Conservation (phyloP, 2,113 vertebrate species). For the Albula glossodonta region DNA sequence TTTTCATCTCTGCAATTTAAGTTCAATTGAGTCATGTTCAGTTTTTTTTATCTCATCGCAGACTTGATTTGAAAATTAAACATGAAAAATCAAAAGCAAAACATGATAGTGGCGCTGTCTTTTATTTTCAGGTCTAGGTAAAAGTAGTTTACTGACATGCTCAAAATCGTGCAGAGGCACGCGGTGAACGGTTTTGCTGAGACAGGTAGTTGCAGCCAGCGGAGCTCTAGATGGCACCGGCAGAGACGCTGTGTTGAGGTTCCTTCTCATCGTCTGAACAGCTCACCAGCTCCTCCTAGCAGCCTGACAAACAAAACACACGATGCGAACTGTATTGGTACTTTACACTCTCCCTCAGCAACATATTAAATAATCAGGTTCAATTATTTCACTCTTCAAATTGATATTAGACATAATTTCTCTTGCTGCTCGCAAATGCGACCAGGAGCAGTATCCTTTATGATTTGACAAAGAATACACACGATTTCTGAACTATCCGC, state of each 20-base stretch:
- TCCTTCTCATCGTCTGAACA: neutral
- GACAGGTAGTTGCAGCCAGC: slow-evolving; percentile 30
- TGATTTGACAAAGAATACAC: slow-evolving; percentile 22
- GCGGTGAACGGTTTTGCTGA: slow-evolving; percentile 19
- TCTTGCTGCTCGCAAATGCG: slow-evolving; percentile 22
- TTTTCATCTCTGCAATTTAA: too few relatives aligned
- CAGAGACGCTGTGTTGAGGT: neutral
- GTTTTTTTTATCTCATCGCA: too few relatives aligned
- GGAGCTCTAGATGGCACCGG: slow-evolving; percentile 18
- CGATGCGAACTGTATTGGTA: neutral
- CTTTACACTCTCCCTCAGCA: neutral
- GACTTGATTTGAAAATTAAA: too few relatives aligned
- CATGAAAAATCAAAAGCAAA: too few relatives aligned
- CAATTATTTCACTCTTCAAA: slow-evolving; percentile 40
- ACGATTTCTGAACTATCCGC: too few relatives aligned
- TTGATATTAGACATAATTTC: neutral
- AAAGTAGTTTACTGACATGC: too few relatives aligned
- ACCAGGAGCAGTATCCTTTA: slow-evolving; percentile 39
- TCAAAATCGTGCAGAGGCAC: neutral
- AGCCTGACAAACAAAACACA: slow-evolving; percentile 9
- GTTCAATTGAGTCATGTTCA: too few relatives aligned
- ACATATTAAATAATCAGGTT: neutral
- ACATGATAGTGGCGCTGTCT: too few relatives aligned
- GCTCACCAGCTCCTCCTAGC: neutral
- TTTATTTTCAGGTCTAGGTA: too few relatives aligned